Evolutionary conservation across 2,888 invertebrate species (phyloP), one percentile per base, ranked within the genome.

Genomic region (Octodonta nipae): DNA sequence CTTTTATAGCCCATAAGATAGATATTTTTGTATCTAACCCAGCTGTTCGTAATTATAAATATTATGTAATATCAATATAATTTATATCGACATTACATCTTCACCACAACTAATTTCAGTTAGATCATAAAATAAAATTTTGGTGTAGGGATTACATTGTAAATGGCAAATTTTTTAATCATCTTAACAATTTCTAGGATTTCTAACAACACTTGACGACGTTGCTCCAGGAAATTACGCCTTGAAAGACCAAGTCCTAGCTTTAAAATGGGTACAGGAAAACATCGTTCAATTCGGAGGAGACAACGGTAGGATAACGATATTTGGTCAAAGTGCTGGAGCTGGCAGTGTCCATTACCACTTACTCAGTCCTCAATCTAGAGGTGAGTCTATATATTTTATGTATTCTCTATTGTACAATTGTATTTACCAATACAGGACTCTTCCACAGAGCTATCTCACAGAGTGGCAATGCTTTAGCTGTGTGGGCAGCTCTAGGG

Each of bases 261-360:
- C 60, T 0, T 42, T 68, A 17, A 56, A 56, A 38, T 68, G 67
- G 67, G 59, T 68, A 3, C 54, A 63, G 27, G 50, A 55, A 1
- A 59, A 67, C 37, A 67, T 68, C 24, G 44, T 39, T 2, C 34
- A 41, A 17, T 69, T 68, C 37, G 63, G 63, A 2, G 68, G 68
- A 1, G 52, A 66, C 43, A 56, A 41, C n/a, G 40, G 54, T 0
- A 48, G 42, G 15, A 63, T 68, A 1, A 68, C 67, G 1, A 46
- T 68, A 32, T 63, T 65, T 36, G 68, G 68, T 2, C 62, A 65
- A 45, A 68, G 68, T 46, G 64, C 63, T 3, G 68, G 68, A 1
- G 64, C 57, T 2, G 56, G 60, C 6, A 58, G 64, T 13, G 58
- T 61, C 2, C 67, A 68, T 34, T 52, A 65, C 48, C 67, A 68